Percentiles rank a stretch among this genome's conserved stretches.
Evolutionary conservation across 2,888 invertebrate genomes (phyloP).

Genomic region (Nymphalis urticae): DNA sequence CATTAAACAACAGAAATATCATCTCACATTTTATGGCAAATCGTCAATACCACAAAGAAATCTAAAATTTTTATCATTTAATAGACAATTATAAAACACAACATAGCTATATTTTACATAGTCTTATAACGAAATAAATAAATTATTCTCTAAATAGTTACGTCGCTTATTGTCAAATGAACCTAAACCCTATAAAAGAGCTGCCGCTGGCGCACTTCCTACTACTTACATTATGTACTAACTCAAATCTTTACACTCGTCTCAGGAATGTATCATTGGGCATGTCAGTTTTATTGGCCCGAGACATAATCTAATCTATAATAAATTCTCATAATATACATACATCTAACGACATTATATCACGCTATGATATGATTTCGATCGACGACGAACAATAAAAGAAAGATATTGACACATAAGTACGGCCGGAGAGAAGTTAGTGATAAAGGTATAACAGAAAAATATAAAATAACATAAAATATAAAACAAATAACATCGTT

Average conservation of each 20-base stretch:
- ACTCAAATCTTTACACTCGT: conserved; percentile 52
- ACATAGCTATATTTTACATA: conserved; percentile 77
- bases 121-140: conserved; percentile 80
- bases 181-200: conserved; percentile 56
- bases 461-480: conserved; percentile 41
- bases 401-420: conserved; percentile 57
- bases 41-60: conserved; percentile 67
- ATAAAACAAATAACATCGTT: conserved; percentile 43
- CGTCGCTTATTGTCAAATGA: conserved; percentile 79
- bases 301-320: conserved; percentile 12
- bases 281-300: background rate
- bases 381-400: conserved; percentile 42
- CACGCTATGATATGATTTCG: conserved; percentile 63
- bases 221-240: conserved; percentile 65
- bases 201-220: conserved; percentile 56
- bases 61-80: conserved; percentile 59
- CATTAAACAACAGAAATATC: conserved; percentile 71
- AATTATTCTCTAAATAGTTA: conserved; percentile 70
- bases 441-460: conserved; percentile 44
- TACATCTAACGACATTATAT: conserved; percentile 34
- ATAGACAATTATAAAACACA: conserved; percentile 79
- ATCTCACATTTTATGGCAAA: conserved; percentile 77
- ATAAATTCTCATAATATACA: conserved; percentile 31
- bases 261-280: conserved; percentile 45
- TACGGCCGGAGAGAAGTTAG: conserved; percentile 49